Evolutionary conservation across 1,140 invertebrate species (phyloP), one percentile per base, ranked within the genome.

Genomic region (Anoplophora glabripennis): DNA sequence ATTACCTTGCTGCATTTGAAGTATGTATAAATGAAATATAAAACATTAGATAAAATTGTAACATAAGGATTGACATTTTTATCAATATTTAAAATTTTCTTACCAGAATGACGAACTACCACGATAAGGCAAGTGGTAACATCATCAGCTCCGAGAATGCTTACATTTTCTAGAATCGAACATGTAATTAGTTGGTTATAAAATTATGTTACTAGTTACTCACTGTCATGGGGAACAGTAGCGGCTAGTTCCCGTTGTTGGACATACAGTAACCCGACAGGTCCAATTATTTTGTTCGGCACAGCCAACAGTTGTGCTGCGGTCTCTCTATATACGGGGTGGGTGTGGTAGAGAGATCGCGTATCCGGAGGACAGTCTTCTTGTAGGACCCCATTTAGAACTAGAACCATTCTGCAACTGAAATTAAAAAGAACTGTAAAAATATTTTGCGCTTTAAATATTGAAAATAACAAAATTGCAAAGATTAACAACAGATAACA

Each of bases 111-210:
- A 74, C 92, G 84, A 33, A 96, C 82, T 51, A 96, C 85, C 44
- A 93, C 87, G 70, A 94, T 93, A 70, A 94, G 88, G 78, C 93
- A 97, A 52, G 93, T 96, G 62, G 94, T 96, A 63, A 89, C 88
- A 80, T 96, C 94, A 75, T 97, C 94, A 58, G 93, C 91, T 53
- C 94, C 94, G 54, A 97, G 81, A 63, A 96, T 90, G 73, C 79
- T 89, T 38, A 94, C 87, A 74, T 92, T 91, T 81, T 93, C 88
- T 92, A 80, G 64, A 84, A 69, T 55, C 15, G 14, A 46, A 36
- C n/a, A 51, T 3, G 11, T n/a, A 28, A 28, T 9, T 48, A 21
- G 33, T 18, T 34, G 9, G 7, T 14, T 10, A 48, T 21, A 33
- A 21, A 48, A 21, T 7, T 9, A 17, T 21, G 34, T 44, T 33